Conservation (phyloP, 2,888 invertebrate species). For the Lysandra bellargus region DNA sequence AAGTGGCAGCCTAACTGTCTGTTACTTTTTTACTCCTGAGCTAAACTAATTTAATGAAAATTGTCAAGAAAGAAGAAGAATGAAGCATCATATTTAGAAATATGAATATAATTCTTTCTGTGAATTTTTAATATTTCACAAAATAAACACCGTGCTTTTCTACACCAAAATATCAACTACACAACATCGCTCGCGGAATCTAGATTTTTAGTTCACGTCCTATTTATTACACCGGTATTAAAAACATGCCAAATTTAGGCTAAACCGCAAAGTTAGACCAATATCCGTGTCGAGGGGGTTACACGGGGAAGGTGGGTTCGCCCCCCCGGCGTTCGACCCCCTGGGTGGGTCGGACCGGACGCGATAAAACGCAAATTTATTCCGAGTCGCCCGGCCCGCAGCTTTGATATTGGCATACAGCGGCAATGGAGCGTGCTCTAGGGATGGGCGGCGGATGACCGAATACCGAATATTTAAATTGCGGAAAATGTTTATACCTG, state of each 20-base stretch:
- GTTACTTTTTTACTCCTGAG: too few relatives aligned
- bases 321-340: background rate
- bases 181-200: background rate
- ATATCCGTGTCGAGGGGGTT: conserved; percentile 36
- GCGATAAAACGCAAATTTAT: conserved; percentile 43
- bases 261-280: conserved; percentile 22
- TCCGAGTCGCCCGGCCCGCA: conserved; percentile 36
- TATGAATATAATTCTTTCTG: background rate
- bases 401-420: conserved; percentile 34
- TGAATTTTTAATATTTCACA: background rate
- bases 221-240: background rate
- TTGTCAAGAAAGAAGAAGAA: too few relatives aligned
- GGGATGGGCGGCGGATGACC: background rate
- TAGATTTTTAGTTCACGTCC: background rate
- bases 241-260: conserved; percentile 22
- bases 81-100: too few relatives aligned
- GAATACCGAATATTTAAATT: background rate
- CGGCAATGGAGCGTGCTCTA: conserved; percentile 23
- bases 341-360: conserved; percentile 36
- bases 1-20: too few relatives aligned
- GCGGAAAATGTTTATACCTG: too few relatives aligned
- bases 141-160: background rate
- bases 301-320: conserved; percentile 10
- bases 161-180: background rate
- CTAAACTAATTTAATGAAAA: too few relatives aligned